A percentile compares a stretch with the other conserved stretches of the same genome.
Evolutionary conservation across 2,888 invertebrate genomes (phyloP).

Genomic region (Nipponacmea schrenckii): DNA sequence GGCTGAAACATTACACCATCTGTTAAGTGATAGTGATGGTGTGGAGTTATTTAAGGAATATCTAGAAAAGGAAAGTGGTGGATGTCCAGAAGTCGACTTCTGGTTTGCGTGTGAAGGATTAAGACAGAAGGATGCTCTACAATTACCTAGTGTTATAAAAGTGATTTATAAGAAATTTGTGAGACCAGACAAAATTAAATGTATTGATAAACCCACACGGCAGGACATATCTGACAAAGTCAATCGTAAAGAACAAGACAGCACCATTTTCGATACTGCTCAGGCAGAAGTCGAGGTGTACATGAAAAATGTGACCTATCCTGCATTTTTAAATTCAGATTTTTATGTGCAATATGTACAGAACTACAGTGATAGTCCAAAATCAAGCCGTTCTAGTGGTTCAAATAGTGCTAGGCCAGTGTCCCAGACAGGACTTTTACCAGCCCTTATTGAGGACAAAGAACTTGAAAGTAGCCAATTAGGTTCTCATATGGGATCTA

Average conservation of each 20-base stretch:
- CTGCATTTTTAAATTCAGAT: slow-evolving; percentile 91
- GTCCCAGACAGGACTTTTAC: slow-evolving; percentile 68
- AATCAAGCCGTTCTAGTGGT: slow-evolving; percentile 60
- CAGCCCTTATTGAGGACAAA: slow-evolving; percentile 87
- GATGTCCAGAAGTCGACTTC: slow-evolving; percentile 72
- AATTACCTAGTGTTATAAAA: slow-evolving; percentile 79
- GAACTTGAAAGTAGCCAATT: slow-evolving; percentile 71
- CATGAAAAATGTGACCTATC: slow-evolving; percentile 89
- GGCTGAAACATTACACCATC: slow-evolving; percentile 85
- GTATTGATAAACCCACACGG: slow-evolving; percentile 84
- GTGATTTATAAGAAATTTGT: slow-evolving; percentile 72
- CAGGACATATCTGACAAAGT: slow-evolving; percentile 74
- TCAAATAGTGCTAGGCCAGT: slow-evolving; percentile 60
- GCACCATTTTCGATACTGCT: slow-evolving; percentile 86
- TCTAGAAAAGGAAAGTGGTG: slow-evolving; percentile 64
- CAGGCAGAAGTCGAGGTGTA: slow-evolving; percentile 84
- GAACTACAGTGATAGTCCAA: slow-evolving; percentile 62
- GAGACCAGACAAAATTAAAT: slow-evolving; percentile 78
- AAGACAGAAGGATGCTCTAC: slow-evolving; percentile 66
- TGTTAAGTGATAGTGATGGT: slow-evolving; percentile 90
- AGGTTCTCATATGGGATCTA: slow-evolving; percentile 21
- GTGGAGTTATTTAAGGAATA: slow-evolving; percentile 82
- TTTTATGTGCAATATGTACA: slow-evolving; percentile 78
- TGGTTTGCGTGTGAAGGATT: slow-evolving; percentile 80
- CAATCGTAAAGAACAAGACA: slow-evolving; percentile 70